Conservation (phyloP, 2,113 vertebrate species). For the Thermophis baileyi region DNA sequence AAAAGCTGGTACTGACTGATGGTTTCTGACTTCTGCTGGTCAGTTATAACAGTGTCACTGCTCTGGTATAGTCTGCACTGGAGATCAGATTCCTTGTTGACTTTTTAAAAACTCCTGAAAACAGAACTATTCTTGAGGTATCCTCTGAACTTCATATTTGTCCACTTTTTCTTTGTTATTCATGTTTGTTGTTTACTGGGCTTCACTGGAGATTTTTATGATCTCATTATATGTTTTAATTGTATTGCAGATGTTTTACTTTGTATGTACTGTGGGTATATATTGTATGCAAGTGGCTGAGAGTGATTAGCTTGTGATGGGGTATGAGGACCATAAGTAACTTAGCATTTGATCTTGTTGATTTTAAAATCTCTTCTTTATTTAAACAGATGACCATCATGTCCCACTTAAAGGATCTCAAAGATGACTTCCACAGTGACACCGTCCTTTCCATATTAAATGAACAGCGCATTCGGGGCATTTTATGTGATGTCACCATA, state of each 20-base stretch:
- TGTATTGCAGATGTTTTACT: background rate
- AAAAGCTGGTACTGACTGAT: background rate
- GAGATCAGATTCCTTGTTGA: background rate
- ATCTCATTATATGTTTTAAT: background rate
- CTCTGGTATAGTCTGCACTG: background rate
- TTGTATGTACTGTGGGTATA: background rate
- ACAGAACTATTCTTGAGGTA: background rate
- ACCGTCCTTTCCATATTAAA: conserved; percentile 88
- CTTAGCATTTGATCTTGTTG: conserved; percentile 23
- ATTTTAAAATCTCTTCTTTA: conserved; percentile 14
- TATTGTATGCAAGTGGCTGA: background rate
- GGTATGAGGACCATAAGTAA: conserved; percentile 1
- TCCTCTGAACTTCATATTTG: background rate
- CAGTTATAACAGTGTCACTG: background rate
- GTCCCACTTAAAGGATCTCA: conserved; percentile 83
- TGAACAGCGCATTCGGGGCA: conserved; percentile 90
- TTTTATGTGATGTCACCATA: conserved; percentile 95
- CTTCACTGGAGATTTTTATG: background rate
- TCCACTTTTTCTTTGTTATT: background rate
- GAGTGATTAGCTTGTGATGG: background rate
- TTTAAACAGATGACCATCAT: conserved; percentile 87
- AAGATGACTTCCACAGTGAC: conserved; percentile 87
- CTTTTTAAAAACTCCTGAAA: background rate
- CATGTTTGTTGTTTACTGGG: background rate
- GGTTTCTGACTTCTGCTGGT: background rate